phyloP scores from a whole-genome alignment of 2,888 invertebrate genomes.

The Ormia ochracea region DNA sequence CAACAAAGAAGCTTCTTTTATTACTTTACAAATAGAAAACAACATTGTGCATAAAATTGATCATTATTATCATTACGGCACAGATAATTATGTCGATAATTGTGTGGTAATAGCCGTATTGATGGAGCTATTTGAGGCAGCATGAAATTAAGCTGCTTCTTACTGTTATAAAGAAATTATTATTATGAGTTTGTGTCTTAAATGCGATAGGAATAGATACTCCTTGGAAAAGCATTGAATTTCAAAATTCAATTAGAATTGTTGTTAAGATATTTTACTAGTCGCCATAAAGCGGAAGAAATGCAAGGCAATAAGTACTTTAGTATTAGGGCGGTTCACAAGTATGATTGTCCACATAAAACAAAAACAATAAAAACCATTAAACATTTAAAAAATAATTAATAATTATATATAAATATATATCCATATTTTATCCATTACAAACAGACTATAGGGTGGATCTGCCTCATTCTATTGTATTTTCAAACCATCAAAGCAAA shows the following conservation, averaged over 20 bases:
- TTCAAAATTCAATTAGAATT: constrained; percentile 16
- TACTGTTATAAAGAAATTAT: neutral
- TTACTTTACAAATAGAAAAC: neutral
- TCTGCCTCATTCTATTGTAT: no score
- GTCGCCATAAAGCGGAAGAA: no score
- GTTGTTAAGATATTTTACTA: neutral
- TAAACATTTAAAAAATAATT: no score
- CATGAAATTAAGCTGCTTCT: constrained; percentile 29
- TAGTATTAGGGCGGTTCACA: neutral
- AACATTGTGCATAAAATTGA: neutral
- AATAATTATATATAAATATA: no score
- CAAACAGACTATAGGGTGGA: no score
- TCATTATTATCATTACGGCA: neutral
- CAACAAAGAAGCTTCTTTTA: neutral
- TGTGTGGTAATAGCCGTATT: neutral
- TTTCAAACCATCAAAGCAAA: no score
- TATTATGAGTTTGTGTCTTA: constrained; percentile 16
- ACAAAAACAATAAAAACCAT: no score
- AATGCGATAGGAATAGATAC: constrained; percentile 3
- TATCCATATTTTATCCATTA: no score
- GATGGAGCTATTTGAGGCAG: neutral
- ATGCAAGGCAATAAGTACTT: neutral
- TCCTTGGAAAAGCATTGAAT: constrained; percentile 21
- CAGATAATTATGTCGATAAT: neutral
- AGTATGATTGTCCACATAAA: no score